Evolutionary conservation across 2,113 vertebrate genomes (phyloP).

Genomic region (Spermophilus dauricus): DNA sequence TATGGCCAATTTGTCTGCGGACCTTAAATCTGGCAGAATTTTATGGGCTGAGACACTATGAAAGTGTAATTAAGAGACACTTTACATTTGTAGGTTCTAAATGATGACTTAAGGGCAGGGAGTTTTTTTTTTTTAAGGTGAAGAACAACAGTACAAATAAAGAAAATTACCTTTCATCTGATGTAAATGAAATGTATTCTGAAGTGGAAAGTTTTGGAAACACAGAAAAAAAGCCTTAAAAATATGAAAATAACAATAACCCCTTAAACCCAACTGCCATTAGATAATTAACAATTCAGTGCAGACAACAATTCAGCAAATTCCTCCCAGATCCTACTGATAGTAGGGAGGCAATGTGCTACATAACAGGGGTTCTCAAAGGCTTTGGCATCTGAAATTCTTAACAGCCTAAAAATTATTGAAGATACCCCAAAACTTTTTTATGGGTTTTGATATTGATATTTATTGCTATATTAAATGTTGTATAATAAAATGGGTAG

Average conservation of each 20-base stretch:
- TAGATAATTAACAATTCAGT: not conserved
- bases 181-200: constrained; percentile 16
- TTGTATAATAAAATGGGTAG: not conserved
- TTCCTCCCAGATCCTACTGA: not conserved
- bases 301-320: not conserved
- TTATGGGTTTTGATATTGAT: not conserved
- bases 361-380: not conserved
- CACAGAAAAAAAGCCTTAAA: not conserved
- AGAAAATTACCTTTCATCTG: not conserved
- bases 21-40: constrained; percentile 50
- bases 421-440: not conserved
- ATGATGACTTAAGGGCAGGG: not conserved
- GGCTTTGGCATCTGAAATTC: not conserved
- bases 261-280: not conserved
- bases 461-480: not conserved
- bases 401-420: not conserved
- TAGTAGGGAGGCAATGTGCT: not conserved
- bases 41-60: constrained; percentile 57
- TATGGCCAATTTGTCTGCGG: constrained; percentile 52
- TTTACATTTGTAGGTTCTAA: constrained; percentile 51
- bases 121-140: not conserved
- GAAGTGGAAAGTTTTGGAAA: constrained; percentile 40
- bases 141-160: constrained; percentile 9
- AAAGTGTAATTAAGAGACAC: constrained; percentile 63
- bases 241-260: constrained; percentile 35